Evolutionary conservation across 1,140 invertebrate species (phyloP), one percentile per base, ranked within the genome.

Genomic region (Trachelipus rathkii): DNA sequence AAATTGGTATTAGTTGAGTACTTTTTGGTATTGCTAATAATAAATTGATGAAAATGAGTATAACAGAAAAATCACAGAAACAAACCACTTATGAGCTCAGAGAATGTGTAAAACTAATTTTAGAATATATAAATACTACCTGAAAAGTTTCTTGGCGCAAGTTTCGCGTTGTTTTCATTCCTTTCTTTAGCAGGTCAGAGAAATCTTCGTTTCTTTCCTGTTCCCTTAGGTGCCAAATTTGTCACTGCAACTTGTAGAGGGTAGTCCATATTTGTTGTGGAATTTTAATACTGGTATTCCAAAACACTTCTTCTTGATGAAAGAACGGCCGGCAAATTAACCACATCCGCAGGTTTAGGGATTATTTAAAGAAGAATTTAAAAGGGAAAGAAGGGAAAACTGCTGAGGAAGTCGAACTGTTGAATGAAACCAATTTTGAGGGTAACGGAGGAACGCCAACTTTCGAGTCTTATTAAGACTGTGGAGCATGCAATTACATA

Each of bases 331-430:
- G 11, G 8, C 50, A 60, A 60, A 60, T 60, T 60, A 15, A 60
- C 50, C 50, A 19, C 50, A 60, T 60, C 11, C 50, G 50, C 50
- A 60, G 19, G n/a, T n/a, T n/a, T n/a, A 60, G 19, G 50, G 50
- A 2, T 13, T 8, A 4, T 60, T 60, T 60, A 13, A 60, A 13
- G 19, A 19, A 60, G 50, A 60, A 60, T 60, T 60, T 60, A 60
- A 60, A 60, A 60, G 50, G 50, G 50, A 60, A 60, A 19, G 50
- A 19, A 60, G 50, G 50, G 50, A 19, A 60, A 60, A 60, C 50
- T 15, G 50, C 50, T 8, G 50, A 60, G 50, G 50, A 60, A 60
- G 50, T 2, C 4, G 19, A 15, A 8, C 50, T 13, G 8, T 60
- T 60, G 50, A 60, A 13, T 60, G 50, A 60, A 60, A 60, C 11